Conservation (phyloP, 2,113 vertebrate genomes). For the Nycticorax nycticorax region DNA sequence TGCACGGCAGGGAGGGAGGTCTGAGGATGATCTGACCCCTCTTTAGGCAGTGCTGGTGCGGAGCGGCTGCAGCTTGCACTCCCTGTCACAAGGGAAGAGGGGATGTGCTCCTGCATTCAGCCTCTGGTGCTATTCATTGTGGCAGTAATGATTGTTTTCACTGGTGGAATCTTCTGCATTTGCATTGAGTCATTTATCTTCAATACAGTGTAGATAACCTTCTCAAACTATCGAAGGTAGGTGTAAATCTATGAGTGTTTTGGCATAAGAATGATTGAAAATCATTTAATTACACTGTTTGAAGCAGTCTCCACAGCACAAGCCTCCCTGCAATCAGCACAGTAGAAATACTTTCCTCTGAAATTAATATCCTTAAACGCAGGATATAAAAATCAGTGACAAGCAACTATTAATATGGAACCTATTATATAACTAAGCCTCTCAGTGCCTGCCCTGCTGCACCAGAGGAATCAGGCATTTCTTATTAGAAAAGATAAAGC, state of each 20-base stretch:
- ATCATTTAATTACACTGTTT: not conserved
- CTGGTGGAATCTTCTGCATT: not conserved
- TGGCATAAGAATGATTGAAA: not conserved
- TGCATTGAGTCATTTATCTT: not conserved
- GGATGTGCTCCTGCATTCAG: not conserved
- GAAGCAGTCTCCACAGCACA: not conserved
- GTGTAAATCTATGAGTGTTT: not conserved
- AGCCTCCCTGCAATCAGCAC: not conserved
- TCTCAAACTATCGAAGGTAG: not conserved
- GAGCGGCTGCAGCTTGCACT: no score
- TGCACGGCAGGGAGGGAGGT: fast-evolving
- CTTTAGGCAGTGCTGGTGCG: fast-evolving
- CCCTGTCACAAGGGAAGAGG: not conserved
- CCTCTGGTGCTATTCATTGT: not conserved
- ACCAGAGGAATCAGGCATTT: not conserved
- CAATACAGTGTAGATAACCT: not conserved
- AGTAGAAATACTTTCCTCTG: not conserved
- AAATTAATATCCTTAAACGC: not conserved
- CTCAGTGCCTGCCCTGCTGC: not conserved
- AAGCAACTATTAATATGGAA: not conserved
- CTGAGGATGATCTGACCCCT: not conserved
- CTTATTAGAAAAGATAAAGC: not conserved
- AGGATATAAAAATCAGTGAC: not conserved
- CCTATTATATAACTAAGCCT: not conserved
- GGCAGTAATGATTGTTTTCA: not conserved